Evolutionary conservation across 2,888 invertebrate species (phyloP).

Genomic region (Timema cristinae): DNA sequence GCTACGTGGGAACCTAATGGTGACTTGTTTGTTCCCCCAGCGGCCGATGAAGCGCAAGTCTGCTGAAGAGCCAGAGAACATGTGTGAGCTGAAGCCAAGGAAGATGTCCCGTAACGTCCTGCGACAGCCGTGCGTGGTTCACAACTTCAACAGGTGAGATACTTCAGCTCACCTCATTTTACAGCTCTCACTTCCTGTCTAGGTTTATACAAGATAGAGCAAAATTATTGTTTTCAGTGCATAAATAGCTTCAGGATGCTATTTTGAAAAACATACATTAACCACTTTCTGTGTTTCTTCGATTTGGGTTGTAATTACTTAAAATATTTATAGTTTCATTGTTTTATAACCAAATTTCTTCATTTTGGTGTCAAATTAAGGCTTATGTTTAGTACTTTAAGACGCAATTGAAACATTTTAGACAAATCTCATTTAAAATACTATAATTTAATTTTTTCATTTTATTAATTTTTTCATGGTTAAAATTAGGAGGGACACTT

Average conservation of each 20-base stretch:
- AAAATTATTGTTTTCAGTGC: too few relatives aligned
- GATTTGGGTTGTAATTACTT: neutral
- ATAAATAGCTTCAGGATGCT: too few relatives aligned
- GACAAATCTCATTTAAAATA: too few relatives aligned
- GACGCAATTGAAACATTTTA: neutral
- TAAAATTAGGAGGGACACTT: too few relatives aligned
- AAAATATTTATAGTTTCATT: neutral
- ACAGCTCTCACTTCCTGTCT: too few relatives aligned
- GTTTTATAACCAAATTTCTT: too few relatives aligned
- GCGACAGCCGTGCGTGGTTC: slow-evolving; percentile 30
- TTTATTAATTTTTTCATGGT: too few relatives aligned
- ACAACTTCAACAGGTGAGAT: slow-evolving; percentile 31
- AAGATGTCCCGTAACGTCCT: slow-evolving; percentile 21
- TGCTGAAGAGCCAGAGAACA: slow-evolving; percentile 33
- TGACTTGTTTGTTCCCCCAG: slow-evolving; percentile 20
- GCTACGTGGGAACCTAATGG: too few relatives aligned
- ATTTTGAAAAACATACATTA: too few relatives aligned
- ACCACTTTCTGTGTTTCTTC: too few relatives aligned
- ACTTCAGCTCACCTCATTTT: neutral
- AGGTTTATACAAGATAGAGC: too few relatives aligned
- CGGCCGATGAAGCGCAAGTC: slow-evolving; percentile 23
- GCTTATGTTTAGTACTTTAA: neutral
- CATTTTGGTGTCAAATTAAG: neutral
- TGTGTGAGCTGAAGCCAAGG: slow-evolving; percentile 23
- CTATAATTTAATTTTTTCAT: too few relatives aligned